phyloP scores from a whole-genome alignment of 2,113 vertebrate genomes.

The Pituophis catenifer region DNA sequence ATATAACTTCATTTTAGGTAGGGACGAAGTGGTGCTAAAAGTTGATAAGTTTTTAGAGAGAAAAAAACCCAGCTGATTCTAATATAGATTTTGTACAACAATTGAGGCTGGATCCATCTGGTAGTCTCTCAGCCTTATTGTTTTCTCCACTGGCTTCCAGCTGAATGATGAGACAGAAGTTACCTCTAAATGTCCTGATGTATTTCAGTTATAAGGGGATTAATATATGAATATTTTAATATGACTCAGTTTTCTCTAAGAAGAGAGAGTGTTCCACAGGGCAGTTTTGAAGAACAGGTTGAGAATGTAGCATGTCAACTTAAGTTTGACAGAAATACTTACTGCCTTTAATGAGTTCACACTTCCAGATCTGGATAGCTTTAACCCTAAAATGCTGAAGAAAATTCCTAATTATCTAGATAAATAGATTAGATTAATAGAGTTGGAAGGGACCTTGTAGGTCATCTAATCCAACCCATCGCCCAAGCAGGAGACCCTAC shows the following conservation, averaged over 20 bases:
- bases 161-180: not conserved
- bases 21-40: not conserved
- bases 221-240: not conserved
- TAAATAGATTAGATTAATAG: no score
- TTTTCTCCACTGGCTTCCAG: not conserved
- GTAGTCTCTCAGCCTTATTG: not conserved
- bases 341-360: not conserved
- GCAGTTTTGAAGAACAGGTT: not conserved
- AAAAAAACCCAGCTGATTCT: not conserved
- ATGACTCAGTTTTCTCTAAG: not conserved
- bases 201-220: not conserved
- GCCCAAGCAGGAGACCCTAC: no score
- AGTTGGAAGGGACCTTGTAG: no score
- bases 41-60: not conserved
- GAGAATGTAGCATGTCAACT: not conserved
- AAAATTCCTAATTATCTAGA: not conserved
- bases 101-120: not conserved
- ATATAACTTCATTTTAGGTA: not conserved
- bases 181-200: not conserved
- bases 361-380: not conserved
- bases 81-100: not conserved
- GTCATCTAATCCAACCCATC: no score
- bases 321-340: not conserved
- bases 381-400: not conserved
- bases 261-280: not conserved